These are phyloP conservation scores for Baccha elongata DNA, from an alignment of 2,888 invertebrate genomes.

Conservation along the genomic window DNA sequence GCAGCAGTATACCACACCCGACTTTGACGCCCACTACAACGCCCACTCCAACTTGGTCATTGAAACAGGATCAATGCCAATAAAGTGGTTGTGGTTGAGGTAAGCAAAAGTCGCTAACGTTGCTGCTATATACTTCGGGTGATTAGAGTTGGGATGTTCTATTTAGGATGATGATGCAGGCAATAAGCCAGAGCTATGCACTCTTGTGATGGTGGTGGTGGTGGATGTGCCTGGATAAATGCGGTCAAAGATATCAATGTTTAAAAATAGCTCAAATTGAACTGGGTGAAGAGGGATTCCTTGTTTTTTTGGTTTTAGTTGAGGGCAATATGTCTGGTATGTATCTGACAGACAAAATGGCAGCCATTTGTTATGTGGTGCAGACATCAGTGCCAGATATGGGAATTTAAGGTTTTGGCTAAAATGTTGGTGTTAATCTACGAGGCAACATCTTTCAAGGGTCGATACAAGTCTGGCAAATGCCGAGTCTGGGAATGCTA, in stretches of 20 bases:
- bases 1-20: conserved; percentile 5
- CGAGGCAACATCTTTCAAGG: no score
- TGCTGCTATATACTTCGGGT: conserved; percentile 13
- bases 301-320: conserved; percentile 12
- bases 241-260: conserved; percentile 66
- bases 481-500: no score
- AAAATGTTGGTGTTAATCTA: no score
- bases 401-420: conserved; percentile 1
- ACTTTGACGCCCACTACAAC: background rate
- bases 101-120: conserved; percentile 52
- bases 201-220: background rate
- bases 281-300: conserved; percentile 8
- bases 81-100: conserved; percentile 48
- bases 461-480: no score
- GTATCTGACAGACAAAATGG: conserved; percentile 29
- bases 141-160: conserved; percentile 45
- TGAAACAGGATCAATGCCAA: conserved; percentile 57
- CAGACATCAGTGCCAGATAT: conserved; percentile 25
- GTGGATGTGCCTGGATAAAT: conserved; percentile 43
- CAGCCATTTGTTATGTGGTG: conserved; percentile 9
- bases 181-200: conserved; percentile 6
- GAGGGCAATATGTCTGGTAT: background rate
- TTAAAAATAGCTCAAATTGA: conserved; percentile 61
- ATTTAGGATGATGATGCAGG: conserved; percentile 9
- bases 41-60: conserved; percentile 8